Base-by-base conservation (phyloP, 2,113 vertebrate species). In the Leucosticte australis region DNA sequence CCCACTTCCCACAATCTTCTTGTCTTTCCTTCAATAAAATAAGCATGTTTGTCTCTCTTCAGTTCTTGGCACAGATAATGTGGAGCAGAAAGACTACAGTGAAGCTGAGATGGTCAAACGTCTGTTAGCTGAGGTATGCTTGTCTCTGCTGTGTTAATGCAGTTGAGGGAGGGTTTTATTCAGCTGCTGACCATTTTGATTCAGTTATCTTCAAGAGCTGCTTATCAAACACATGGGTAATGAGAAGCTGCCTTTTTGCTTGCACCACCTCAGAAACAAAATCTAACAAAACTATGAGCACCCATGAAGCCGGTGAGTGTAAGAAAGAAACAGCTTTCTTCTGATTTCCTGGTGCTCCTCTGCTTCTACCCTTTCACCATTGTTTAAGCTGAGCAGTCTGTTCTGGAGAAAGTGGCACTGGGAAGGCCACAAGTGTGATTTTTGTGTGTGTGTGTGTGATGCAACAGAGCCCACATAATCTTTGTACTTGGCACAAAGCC, bases 61-160 rank as follows among this genome's bases (percentile, higher is more conserved):
- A 99, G 99, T 99, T 98, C 98, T 99, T 97, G 98, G 98, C 68
- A 96, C 98, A 42, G 98, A 98, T 69, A 98, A 98, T 7, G 97
- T 98, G 93, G 99, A 99, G 53, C 98, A 99, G 95, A 99, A 97
- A 95, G 98, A 98, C 27, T 99, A 98, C 96, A 98, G 98, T 98
- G 99, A 99, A 93, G 97, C 98, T 24, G 99, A 99, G 53, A 98
- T 99, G 98, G 98, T 99, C 77, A 99, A 98, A 37, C 99, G 99
- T 93, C 98, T 99, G 55, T 92, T 99, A 94, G 98, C 98, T 65
- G 99, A 99, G 98, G 99, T 99, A 97, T 47, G 92, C 33, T 78
- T 6, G 1, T 93, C 41, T 80, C 59, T 64, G 5, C 60, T 84
- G 0, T 46, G 16, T 46, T 69, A 47, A 31, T 83, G 5, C 24